phyloP scores from a whole-genome alignment of 2,113 vertebrate genomes.

The Struthidea cinerea region DNA sequence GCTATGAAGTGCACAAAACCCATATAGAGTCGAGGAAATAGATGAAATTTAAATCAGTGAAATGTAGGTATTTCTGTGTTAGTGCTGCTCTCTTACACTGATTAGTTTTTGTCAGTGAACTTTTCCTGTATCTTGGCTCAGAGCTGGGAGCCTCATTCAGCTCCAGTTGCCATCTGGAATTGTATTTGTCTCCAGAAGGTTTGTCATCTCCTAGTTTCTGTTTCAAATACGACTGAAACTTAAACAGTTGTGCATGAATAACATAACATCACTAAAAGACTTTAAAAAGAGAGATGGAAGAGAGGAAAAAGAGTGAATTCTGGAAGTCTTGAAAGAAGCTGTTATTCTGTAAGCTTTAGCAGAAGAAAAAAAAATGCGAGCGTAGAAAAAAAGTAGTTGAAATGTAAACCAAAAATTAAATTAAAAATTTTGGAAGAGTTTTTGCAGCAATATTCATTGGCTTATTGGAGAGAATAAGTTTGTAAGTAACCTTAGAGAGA shows the following conservation, averaged over 20 bases:
- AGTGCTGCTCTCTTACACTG: neutral
- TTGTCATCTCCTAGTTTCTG: conserved; percentile 28
- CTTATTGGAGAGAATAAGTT: neutral
- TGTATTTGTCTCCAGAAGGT: conserved; percentile 25
- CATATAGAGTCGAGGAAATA: neutral
- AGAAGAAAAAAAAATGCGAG: neutral
- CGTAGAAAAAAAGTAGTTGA: neutral
- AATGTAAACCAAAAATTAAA: neutral
- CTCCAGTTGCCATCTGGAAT: conserved; percentile 43
- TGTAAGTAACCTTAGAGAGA: neutral
- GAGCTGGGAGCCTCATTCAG: neutral
- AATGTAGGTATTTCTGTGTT: neutral
- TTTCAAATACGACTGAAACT: conserved; percentile 3
- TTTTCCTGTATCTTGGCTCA: neutral
- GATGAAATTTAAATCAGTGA: neutral
- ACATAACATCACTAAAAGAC: neutral
- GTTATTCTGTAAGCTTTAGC: neutral
- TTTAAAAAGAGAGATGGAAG: neutral
- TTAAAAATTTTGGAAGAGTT: neutral
- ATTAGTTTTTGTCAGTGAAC: neutral
- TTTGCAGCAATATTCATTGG: neutral
- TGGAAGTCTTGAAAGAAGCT: neutral
- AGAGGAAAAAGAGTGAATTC: neutral
- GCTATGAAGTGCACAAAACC: neutral
- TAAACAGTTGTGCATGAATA: conserved; percentile 45